Base-by-base conservation (phyloP, 64 coral and sea anemone genomes). In the Actinia equina region DNA sequence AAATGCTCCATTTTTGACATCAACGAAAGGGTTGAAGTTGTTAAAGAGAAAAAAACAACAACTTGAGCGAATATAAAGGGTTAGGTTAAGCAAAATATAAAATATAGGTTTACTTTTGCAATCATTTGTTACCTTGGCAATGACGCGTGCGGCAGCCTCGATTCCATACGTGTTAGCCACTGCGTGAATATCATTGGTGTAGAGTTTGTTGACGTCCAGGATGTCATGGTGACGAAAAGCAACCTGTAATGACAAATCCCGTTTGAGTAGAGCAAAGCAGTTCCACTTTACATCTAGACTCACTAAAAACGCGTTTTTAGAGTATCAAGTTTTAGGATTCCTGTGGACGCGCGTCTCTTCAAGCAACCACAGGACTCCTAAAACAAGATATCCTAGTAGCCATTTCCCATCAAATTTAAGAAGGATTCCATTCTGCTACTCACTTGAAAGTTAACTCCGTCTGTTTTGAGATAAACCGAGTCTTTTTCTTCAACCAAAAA, bases 181-280 rank as follows among this genome's bases (percentile, higher is more conserved):
- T 2, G 93, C 90, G 25, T 98, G 96, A 82, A 94, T 98, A 70
- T 95, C 96, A 79, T 98, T 98, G 7, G 96, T 98, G 44, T 93
- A 98, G 1, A 98, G 77, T 65, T 93, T 93, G 20, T 94, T 92
- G 27, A 98, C 43, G 53, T 94, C 76, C 7, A 98, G 27, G 20
- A 98, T 58, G 42, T 93, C 90, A 14, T 52, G 80, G 45, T 95
- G 57, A 79, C 85, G 77, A 80, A 87, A 98, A 44, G 91, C 85
- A 77, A 86, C 96, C 96, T 98, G n/a, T 17, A 82, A 79, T 8
- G 89, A 84, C 79, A 54, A 54, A 54, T 1, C 52, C 52, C 30
- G 30, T 37, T 1, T 37, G 1, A 37, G 30, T 37, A 0, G 30
- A 37, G 30, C 30, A 37, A 37, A 37, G 30, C 30, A 37, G 30